Base-by-base conservation (phyloP, 1,140 invertebrate genomes). In the Monochamus saltuarius region DNA sequence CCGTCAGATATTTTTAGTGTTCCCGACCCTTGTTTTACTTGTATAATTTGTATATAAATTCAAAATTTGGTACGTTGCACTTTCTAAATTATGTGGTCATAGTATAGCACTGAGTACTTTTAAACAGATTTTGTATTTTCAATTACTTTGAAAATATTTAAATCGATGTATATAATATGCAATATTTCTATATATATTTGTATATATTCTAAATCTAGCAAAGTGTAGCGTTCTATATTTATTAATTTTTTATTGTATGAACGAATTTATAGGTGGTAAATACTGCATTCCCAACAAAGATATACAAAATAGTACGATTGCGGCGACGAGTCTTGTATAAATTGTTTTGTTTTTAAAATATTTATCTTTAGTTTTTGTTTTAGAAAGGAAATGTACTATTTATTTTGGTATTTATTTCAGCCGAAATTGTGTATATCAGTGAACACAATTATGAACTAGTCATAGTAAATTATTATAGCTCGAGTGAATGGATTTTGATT, bases 381-480 rank as follows among this genome's bases (percentile, higher is more conserved):
- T 57, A 53, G 10, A 34, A 10, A 59, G 7, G 19, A n/a, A 16
- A 16, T 22, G 45, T 17, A 14, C 10, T 29, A 29, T 29, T 29
- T 29, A 29, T 29, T 29, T 29, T 29, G 17, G 42, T 39, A 45
- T 45, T 56, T 59, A 38, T 40, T 45, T 51, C 38, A 34, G 43
- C 49, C 35, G 6, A 29, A 29, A 29, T 29, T 62, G 66, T 68
- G 64, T 59, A 64, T 68, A 64, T 68, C 64, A 64, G 59, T 51
- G 46, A 68, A 61, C 58, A 68, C 60, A 64, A 63, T 70, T 66
- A 54, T 62, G 55, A 73, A 63, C 72, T 74, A 74, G 72, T 74
- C 72, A 74, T 72, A 67, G 59, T 73, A 71, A 70, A 70, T 73
- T 73, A 71, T 70, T 61, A 34, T 64, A 61, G 63, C 59, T 47